Base-by-base conservation (phyloP, 1,140 invertebrate species). In the Pseudomyrmex pallidus region DNA sequence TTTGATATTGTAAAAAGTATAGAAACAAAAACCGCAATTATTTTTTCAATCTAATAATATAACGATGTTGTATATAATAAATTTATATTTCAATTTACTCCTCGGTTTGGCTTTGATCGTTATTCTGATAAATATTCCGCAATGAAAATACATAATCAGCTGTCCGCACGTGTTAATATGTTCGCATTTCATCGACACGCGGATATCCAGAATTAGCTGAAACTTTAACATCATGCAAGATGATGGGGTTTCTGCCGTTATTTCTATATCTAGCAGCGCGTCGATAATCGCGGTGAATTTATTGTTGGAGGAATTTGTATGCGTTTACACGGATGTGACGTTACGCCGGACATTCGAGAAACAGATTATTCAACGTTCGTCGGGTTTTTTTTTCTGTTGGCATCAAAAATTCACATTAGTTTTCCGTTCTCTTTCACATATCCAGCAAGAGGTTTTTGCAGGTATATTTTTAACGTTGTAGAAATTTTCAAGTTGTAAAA, bases 291-390 rank as follows among this genome's bases (percentile, higher is more conserved):
- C 8, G n/a, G 72, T 25, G 8, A 22, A 84, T 80, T 63, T 80
- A 80, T 63, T 52, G 17, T 70, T 57, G 50, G 5, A n/a, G 17
- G 10, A 63, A 70, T 50, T 17, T 4, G 12, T n/a, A n/a, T n/a
- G 64, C 13, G 46, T 35, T 35, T 3, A 35, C 35, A 20, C 50
- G 10, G 57, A 73, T 62, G 22, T 63, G 25, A 74, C n/a, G 3
- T 22, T 0, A n/a, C 20, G 8, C 13, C 48, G 46, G n/a, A 82
- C 13, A 54, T 77, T n/a, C 20, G 46, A 56, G 44, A 82, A 73
- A 63, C 44, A 83, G 25, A 83, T 76, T 67, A 62, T 74, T 74
- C 54, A 66, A 67, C n/a, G 3, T 66, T 76, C 12, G 4, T 17
- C 9, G 12, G 35, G 4, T 3, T 12, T 8, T 22, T 22, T 22